Evolutionary conservation across 2,888 invertebrate genomes (phyloP), one percentile per base, ranked within the genome.

Genomic region (Dolichopus griseipennis): DNA sequence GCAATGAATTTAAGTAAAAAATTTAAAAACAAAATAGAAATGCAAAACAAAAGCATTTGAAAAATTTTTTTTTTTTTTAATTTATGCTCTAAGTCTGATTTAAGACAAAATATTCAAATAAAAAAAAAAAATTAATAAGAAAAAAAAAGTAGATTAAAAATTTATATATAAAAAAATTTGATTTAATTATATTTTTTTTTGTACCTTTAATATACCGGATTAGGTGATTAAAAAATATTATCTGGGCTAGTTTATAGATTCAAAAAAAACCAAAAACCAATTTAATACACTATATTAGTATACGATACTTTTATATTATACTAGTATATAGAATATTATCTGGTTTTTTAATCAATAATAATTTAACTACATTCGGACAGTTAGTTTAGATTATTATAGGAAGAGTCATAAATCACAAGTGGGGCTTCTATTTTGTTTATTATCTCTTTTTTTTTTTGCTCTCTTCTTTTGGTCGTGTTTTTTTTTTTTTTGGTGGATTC

Each of bases 201-300:
- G 8, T 41, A 12, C 41, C 41, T 41, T 41, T 41, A 41, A 41
- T 41, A 18, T 52, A 52, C 52, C 52, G 9, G 52, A 52, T 52
- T 18, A 52, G n/a, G 52, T 52, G 52, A 52, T 52, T 52, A 52
- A 52, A 52, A 52, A 52, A 52, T 52, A 52, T 52, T 52, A 52
- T 52, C 52, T 52, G 52, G 52, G n/a, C 52, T 52, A 52, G 15
- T 52, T 52, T 52, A 52, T 52, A 52, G 15, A 41, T 41, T 41
- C 15, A 12, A 41, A 27, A 27, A 27, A 27, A 27, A 27, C 2
- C 2, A 27, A 27, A 27, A n/a, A 27, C 2, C 27, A 27, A 27
- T 27, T 2, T 27, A 27, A 5, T 27, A 27, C 27, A 27, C 27
- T 27, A 27, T 27, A 4, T 27, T 27, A 27, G 27, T 27, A 27